Evolutionary conservation across 2,113 vertebrate genomes (phyloP), one percentile per base, ranked within the genome.

Genomic region (Tetraodon nigroviridis): DNA sequence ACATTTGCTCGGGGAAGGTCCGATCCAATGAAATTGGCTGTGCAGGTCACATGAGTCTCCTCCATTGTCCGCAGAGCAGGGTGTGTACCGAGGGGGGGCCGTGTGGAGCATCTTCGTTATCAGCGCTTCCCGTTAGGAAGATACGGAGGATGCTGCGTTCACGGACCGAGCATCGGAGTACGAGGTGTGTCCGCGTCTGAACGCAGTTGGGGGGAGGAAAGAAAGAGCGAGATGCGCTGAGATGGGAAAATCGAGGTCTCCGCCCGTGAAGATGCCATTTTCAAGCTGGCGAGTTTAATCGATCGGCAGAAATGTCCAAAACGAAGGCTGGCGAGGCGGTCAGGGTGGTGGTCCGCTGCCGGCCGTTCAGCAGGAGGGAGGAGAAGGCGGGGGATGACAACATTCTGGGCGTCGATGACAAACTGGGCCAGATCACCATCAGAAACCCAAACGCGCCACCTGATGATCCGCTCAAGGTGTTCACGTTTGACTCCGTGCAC

Each of bases 401-500:
- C 58, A 92, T 98, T 44, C 73, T 98, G 84, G 86, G 86, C 61
- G 88, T 98, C 83, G 92, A 98, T 58, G 91, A 90, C 73, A 92
- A 90, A 78, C 86, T 96, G 89, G 95, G 96, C 29, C 95, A 94
- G 89, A 95, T 98, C 84, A 92, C 90, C 65, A 87, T 98, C 65
- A 88, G 88, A 4, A 95, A 94, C 77, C 94, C 94, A 32, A 92
- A 89, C 73, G 91, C 91, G 0, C 64, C 90, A 12, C 88, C 92
- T 1, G 93, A 93, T 6, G 94, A 94, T 67, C 90, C 92, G 29
- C 87, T 92, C 83, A 98, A 97, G 71, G 92, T 92, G 3, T 98
- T 98, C 90, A 96, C 94, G 29, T 98, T 98, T 71, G 94, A 98
- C 27, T 91, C 94, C 0, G 95, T 97, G 6, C 95, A 94, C n/a